Evolutionary conservation across 1,140 invertebrate genomes (phyloP), one percentile per base, ranked within the genome.

Genomic region (Eupeodes corollae): DNA sequence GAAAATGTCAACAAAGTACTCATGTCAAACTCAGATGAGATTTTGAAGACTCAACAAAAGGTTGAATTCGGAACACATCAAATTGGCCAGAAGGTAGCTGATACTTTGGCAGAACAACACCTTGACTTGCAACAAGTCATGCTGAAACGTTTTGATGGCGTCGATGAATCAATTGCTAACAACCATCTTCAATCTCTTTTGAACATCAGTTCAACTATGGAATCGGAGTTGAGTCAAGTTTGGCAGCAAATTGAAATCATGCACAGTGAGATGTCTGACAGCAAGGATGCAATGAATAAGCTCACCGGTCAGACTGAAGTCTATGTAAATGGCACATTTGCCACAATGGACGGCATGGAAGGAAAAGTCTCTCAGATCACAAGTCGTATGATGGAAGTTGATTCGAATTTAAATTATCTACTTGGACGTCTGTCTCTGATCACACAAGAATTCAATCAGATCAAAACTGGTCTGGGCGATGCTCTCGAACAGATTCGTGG

Each of bases 181-280:
- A 84, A 83, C 54, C 86, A 90, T 56, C 79, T 78, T 15, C 78
- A 76, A 9, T 80, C 81, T 0, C 67, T 86, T 30, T 76, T 76
- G 3, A 90, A 91, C 66, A 63, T 91, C 19, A 90, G 82, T 6
- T 71, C 72, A 0, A 83, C 84, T 56, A 81, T 92, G 60, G 86
- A 90, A 55, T 72, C 79, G 18, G 86, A 90, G 58, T 86, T 92
- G 63, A 81, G 81, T 46, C 83, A 88, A 61, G 86, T 91, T 2
- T 90, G 87, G 87, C 69, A 85, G 14, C 86, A 88, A 69, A 88
- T 90, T 53, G 85, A 86, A 48, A 86, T 88, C 14, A 88, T 92
- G 84, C 85, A 89, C 63, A 79, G 84, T 51, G 84, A 90, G 59
- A 79, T 91, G 57, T 80, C 77, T 14, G 78, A 82, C 42, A 90